Evolutionary conservation across 2,888 invertebrate genomes (phyloP).

Genomic region (Standfussiana lucernea): DNA sequence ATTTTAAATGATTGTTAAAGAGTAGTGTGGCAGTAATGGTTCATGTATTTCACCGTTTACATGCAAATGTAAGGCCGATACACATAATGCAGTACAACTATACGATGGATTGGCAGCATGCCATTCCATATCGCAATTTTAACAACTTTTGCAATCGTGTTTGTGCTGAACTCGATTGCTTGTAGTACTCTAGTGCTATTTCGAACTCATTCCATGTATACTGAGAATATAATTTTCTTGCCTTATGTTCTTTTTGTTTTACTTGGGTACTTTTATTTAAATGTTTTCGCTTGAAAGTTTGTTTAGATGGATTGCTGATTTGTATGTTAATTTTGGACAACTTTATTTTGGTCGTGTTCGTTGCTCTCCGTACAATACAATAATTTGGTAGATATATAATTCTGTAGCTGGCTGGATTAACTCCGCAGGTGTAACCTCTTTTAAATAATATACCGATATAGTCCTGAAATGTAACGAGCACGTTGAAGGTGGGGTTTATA

Average conservation of each 20-base stretch:
- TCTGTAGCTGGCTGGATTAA: background rate
- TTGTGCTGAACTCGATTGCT: slow-evolving; percentile 39
- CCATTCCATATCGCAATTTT: slow-evolving; percentile 55
- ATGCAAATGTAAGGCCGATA: slow-evolving; percentile 32
- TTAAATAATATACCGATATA: background rate
- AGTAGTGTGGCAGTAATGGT: background rate
- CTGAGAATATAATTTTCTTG: background rate
- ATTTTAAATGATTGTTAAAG: background rate
- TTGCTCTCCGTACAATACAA: too few relatives aligned
- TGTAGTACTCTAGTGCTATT: slow-evolving; percentile 27
- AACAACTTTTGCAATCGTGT: slow-evolving; percentile 53
- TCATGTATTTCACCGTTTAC: background rate
- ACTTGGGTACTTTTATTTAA: background rate
- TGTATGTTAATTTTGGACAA: background rate
- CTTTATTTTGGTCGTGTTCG: background rate
- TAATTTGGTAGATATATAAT: background rate
- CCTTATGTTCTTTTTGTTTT: background rate
- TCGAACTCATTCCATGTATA: background rate
- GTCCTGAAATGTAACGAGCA: too few relatives aligned
- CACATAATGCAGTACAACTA: slow-evolving; percentile 25
- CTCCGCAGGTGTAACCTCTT: background rate
- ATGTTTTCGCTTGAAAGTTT: background rate
- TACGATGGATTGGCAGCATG: slow-evolving; percentile 52
- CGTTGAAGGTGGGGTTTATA: too few relatives aligned
- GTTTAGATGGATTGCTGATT: background rate